Percentiles rank a stretch among this genome's conserved stretches.
Evolutionary conservation across 2,888 invertebrate species (phyloP).

Genomic region (Stomorhina lunata): DNA sequence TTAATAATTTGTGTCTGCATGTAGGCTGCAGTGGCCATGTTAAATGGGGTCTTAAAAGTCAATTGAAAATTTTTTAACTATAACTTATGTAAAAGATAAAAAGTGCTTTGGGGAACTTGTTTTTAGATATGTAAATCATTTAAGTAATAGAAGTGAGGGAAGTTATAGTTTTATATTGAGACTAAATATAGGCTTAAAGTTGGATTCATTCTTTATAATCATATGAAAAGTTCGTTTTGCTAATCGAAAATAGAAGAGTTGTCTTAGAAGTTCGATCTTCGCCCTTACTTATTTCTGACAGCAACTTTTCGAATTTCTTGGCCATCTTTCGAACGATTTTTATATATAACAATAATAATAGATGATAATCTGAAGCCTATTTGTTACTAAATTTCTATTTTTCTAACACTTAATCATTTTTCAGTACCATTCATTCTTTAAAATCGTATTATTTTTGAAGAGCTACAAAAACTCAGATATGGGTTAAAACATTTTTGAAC

Average conservation of each 20-base stretch:
- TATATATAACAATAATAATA: too few relatives aligned
- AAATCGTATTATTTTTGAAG: too few relatives aligned
- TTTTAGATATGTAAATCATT: neutral
- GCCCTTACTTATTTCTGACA: too few relatives aligned
- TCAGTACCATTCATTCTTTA: too few relatives aligned
- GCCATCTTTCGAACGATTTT: too few relatives aligned
- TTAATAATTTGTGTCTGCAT: neutral
- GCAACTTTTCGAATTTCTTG: too few relatives aligned
- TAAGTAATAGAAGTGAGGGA: neutral
- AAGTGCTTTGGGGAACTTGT: neutral
- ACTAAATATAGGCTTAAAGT: neutral
- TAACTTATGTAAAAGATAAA: neutral
- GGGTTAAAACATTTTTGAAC: too few relatives aligned
- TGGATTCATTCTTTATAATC: neutral
- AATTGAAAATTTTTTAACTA: constrained; percentile 23
- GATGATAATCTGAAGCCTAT: too few relatives aligned
- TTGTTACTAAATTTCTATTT: too few relatives aligned
- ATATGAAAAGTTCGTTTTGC: neutral
- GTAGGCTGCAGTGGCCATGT: neutral
- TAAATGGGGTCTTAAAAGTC: constrained; percentile 27
- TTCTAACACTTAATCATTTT: too few relatives aligned
- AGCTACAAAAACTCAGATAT: too few relatives aligned
- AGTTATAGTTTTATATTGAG: neutral
- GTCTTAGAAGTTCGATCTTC: too few relatives aligned
- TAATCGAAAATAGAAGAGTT: neutral